phyloP scores from a whole-genome alignment of 37 sponge, comb jelly and placozoan species.

The Hexactinellida sp. region DNA sequence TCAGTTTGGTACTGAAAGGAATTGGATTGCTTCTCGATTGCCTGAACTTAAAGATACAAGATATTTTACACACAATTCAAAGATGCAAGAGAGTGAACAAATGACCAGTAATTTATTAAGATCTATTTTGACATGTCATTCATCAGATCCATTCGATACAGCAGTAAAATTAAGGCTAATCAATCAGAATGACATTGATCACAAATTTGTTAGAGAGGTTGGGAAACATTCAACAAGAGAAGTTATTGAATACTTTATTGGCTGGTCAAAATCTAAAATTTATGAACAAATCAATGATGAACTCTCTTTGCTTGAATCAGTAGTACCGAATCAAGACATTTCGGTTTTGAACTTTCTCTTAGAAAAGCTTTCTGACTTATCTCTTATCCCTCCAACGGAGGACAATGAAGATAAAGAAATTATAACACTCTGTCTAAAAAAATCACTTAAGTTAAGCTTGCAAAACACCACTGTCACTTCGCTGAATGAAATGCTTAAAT shows the following conservation, averaged over 20 bases:
- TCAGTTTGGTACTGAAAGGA: not conserved
- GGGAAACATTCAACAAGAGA: not conserved
- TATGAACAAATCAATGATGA: not conserved
- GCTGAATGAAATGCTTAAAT: not conserved
- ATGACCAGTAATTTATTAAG: not conserved
- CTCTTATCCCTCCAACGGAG: not conserved
- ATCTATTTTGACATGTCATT: not conserved
- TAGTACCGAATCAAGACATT: not conserved
- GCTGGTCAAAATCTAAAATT: not conserved
- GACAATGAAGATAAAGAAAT: not conserved
- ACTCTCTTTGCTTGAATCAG: not conserved
- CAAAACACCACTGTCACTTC: not conserved
- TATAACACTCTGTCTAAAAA: not conserved
- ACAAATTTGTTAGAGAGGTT: not conserved
- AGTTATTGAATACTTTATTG: not conserved
- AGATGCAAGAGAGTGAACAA: not conserved
- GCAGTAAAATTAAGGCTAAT: not conserved
- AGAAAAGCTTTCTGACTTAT: not conserved
- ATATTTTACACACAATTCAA: not conserved
- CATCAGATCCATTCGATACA: not conserved
- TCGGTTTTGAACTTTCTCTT: not conserved
- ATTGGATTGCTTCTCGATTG: not conserved
- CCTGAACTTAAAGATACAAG: not conserved
- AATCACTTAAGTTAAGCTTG: not conserved
- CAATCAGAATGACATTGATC: not conserved